Conservation (phyloP, 2,797 vertebrate species). For the Ciconia nigra region DNA sequence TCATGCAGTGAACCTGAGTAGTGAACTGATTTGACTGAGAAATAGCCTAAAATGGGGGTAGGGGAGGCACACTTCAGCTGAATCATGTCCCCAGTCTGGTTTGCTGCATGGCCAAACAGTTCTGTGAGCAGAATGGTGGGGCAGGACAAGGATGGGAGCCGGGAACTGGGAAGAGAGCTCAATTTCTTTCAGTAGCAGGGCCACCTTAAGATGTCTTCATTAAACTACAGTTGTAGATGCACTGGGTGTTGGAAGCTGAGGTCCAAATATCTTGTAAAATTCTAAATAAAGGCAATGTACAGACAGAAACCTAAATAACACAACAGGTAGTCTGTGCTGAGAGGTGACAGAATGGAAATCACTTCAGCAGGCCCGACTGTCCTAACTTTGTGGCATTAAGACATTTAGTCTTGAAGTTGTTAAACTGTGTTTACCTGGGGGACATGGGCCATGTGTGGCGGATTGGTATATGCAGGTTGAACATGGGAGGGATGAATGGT, state of each 20-base stretch:
- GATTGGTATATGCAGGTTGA: constrained; percentile 93
- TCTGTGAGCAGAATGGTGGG: constrained; percentile 29
- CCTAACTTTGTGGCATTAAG: constrained; percentile 34
- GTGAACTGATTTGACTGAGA: not conserved
- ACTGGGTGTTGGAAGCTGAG: constrained; percentile 54
- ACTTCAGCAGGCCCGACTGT: constrained; percentile 56
- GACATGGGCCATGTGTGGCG: constrained; percentile 95
- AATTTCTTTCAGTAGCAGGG: constrained; percentile 63
- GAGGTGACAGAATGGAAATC: constrained; percentile 43
- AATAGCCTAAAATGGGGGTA: not conserved
- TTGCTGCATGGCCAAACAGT: constrained; percentile 47
- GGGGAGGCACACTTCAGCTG: not conserved
- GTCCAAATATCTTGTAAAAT: constrained; percentile 47
- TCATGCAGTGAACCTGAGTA: constrained; percentile 39
- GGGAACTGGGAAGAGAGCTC: constrained; percentile 57
- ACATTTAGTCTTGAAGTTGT: constrained; percentile 64
- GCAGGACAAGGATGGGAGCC: constrained; percentile 43
- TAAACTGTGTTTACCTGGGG: constrained; percentile 87
- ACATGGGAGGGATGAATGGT: constrained; percentile 97
- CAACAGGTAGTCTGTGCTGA: constrained; percentile 36
- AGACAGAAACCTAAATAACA: constrained; percentile 60
- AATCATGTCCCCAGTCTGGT: constrained; percentile 6
- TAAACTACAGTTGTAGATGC: constrained; percentile 54
- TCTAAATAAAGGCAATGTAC: constrained; percentile 58
- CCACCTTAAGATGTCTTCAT: constrained; percentile 61